These are phyloP conservation scores for Galerucella pusilla DNA, from an alignment of 2,888 invertebrate genomes.

Conservation along the genomic window DNA sequence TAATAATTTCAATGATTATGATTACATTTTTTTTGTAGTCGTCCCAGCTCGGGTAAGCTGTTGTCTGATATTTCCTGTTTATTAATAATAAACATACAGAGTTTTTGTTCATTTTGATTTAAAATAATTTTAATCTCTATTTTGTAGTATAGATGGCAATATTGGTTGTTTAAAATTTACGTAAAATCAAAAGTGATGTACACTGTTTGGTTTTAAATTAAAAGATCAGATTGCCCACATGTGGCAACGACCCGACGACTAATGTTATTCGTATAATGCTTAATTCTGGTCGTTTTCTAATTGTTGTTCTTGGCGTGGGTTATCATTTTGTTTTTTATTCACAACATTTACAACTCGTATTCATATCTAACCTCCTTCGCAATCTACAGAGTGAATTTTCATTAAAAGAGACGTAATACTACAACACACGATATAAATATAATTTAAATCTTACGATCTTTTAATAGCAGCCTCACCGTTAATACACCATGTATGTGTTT, in stretches of 20 bases:
- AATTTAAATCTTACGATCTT: too few species aligned
- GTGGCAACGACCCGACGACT: background rate
- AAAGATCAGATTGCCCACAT: slow-evolving; percentile 1
- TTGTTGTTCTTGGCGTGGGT: background rate
- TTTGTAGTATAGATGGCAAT: too few species aligned
- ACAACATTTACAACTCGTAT: background rate
- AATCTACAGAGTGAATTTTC: background rate
- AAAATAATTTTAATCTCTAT: too few species aligned
- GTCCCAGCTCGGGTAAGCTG: too few species aligned
- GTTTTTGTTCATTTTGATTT: too few species aligned
- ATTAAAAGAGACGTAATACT: background rate
- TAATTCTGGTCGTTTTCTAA: background rate
- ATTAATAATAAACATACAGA: too few species aligned
- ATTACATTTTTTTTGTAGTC: too few species aligned
- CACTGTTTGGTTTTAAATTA: slow-evolving; percentile 2
- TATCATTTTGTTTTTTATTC: background rate
- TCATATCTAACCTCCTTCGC: slow-evolving; percentile 1
- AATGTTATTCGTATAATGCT: background rate
- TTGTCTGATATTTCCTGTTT: too few species aligned
- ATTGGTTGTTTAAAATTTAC: background rate
- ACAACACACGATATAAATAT: background rate
- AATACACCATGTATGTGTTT: too few species aligned
- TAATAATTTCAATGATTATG: too few species aligned
- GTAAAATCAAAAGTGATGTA: background rate
- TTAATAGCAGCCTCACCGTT: too few species aligned